phyloP scores from a whole-genome alignment of 2,888 invertebrate species.

The Cantharis flavilabris region DNA sequence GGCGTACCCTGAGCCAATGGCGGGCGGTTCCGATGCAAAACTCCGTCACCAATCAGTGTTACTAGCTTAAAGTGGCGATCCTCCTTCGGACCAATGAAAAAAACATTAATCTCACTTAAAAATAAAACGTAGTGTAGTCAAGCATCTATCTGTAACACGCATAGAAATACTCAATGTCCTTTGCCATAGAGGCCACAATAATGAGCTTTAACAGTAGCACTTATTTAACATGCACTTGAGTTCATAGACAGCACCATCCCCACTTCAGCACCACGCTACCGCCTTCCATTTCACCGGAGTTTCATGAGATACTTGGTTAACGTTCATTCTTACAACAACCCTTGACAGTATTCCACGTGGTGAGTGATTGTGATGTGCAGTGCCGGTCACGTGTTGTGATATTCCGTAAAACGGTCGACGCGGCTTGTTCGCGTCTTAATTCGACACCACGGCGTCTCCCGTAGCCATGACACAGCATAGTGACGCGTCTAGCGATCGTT shows the following conservation, averaged over 20 bases:
- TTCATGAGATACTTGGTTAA: constrained; percentile 14
- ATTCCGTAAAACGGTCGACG: constrained; percentile 42
- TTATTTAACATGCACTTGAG: constrained; percentile 57
- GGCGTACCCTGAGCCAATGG: constrained; percentile 49
- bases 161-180: constrained; percentile 49
- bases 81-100: constrained; percentile 59
- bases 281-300: constrained; percentile 47
- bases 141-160: constrained; percentile 51
- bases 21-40: constrained; percentile 50
- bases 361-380: constrained; percentile 47
- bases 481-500: constrained; percentile 60
- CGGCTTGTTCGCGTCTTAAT: constrained; percentile 45
- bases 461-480: constrained; percentile 59
- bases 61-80: constrained; percentile 44
- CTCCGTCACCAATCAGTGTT: constrained; percentile 51
- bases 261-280: constrained; percentile 48
- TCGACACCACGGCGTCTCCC: constrained; percentile 59
- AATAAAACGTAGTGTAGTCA: constrained; percentile 55
- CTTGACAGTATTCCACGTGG: constrained; percentile 32
- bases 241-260: constrained; percentile 54
- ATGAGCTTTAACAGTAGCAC: constrained; percentile 57
- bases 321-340: constrained; percentile 36
- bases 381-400: constrained; percentile 47
- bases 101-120: constrained; percentile 60
- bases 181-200: constrained; percentile 54